Conservation (phyloP, 2,888 invertebrate genomes). For the Sthenelais limicola region DNA sequence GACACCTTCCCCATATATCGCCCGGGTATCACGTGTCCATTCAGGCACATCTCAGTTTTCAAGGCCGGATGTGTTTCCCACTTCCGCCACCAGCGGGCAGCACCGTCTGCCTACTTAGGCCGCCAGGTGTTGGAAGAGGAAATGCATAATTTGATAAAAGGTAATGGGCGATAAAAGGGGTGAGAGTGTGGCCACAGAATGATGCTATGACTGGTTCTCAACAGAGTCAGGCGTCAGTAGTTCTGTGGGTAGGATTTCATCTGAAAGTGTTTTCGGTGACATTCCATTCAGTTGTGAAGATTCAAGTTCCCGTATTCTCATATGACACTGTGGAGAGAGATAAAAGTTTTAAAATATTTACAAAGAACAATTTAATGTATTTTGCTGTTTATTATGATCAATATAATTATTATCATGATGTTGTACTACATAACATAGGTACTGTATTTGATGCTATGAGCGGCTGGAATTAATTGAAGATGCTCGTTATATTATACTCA, state of each 20-base stretch:
- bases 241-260: conserved; percentile 41
- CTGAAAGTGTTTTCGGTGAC: conserved; percentile 37
- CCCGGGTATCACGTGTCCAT: too few species aligned
- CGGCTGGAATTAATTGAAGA: too few species aligned
- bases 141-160: too few species aligned
- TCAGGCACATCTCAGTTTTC: neutral
- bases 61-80: conserved; percentile 1
- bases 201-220: too few species aligned
- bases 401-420: too few species aligned
- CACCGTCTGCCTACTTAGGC: neutral
- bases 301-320: conserved; percentile 38
- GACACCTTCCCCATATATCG: too few species aligned
- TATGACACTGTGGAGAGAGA: conserved; percentile 27
- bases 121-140: too few species aligned
- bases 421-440: neutral
- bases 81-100: conserved; percentile 7
- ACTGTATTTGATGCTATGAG: neutral
- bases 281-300: conserved; percentile 30
- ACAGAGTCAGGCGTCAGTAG: conserved; percentile 23
- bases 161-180: neutral
- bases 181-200: too few species aligned
- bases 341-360: neutral
- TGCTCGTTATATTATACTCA: too few species aligned
- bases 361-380: too few species aligned
- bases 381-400: too few species aligned